A percentile compares a stretch with the other conserved stretches of the same genome.
Evolutionary conservation across 2,113 vertebrate species (phyloP).

Genomic region (Garra rufa): DNA sequence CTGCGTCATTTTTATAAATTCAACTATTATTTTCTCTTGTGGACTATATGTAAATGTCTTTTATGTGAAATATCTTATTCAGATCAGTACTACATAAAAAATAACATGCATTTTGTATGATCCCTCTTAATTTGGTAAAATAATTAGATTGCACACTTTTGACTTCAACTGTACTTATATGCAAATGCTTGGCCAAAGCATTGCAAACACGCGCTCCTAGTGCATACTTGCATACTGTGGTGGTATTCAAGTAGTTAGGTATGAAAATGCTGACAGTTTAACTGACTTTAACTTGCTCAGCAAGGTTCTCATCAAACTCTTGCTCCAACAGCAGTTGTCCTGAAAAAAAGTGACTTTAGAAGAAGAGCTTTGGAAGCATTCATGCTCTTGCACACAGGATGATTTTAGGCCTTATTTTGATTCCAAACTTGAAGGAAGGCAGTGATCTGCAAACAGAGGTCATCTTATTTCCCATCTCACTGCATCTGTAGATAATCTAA

Average conservation of each 20-base stretch:
- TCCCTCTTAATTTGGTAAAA: too few relatives aligned
- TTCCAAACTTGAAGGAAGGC: neutral
- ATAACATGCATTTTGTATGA: too few relatives aligned
- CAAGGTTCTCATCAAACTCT: neutral
- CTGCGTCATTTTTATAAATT: too few relatives aligned
- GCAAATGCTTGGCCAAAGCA: neutral
- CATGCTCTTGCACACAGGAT: neutral
- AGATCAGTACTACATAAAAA: too few relatives aligned
- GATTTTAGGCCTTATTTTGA: neutral
- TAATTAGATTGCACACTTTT: too few relatives aligned
- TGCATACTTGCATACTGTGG: neutral
- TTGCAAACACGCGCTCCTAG: neutral
- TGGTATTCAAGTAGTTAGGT: neutral
- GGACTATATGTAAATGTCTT: too few relatives aligned
- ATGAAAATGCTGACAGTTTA: neutral
- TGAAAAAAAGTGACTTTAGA: neutral
- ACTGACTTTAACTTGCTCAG: neutral
- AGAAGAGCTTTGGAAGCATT: neutral
- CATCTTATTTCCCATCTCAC: conserved; percentile 26
- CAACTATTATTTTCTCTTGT: too few relatives aligned
- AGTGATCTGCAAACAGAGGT: conserved; percentile 3
- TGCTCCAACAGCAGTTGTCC: neutral
- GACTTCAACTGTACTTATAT: too few relatives aligned
- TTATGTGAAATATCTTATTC: too few relatives aligned
- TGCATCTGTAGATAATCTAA: conserved; percentile 28